Evolutionary conservation across 2,888 invertebrate genomes (phyloP).

Genomic region (Eremobia ochroleuca): DNA sequence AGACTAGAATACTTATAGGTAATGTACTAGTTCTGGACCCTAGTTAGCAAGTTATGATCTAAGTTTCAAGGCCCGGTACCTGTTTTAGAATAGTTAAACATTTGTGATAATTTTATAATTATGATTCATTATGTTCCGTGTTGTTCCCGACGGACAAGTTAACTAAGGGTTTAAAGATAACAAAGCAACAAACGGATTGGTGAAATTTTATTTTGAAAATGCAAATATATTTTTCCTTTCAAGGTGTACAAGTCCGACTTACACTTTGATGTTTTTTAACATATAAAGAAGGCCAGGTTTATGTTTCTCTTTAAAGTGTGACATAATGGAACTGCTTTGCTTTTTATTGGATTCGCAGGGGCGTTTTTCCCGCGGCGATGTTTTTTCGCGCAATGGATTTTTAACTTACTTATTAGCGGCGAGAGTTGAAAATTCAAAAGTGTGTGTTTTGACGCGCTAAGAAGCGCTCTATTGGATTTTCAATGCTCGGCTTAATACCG

Average conservation of each 20-base stretch:
- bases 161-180: background rate
- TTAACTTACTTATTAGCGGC: no score
- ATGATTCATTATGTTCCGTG: constrained; percentile 26
- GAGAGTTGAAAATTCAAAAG: no score
- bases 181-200: background rate
- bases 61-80: constrained; percentile 27
- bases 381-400: no score
- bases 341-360: background rate
- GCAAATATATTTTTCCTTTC: background rate
- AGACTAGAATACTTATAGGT: constrained; percentile 48
- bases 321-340: background rate
- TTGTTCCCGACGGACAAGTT: background rate
- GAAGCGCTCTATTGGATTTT: no score
- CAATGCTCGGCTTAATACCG: no score
- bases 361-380: no score
- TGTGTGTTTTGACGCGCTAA: no score
- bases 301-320: background rate
- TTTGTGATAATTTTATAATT: constrained; percentile 40
- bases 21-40: constrained; percentile 20
- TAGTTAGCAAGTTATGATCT: constrained; percentile 35
- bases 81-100: constrained; percentile 42
- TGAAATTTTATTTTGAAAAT: background rate
- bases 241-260: background rate
- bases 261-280: no score
- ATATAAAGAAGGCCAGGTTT: background rate